A percentile compares a stretch with the other conserved stretches of the same genome.
phyloP scores from a whole-genome alignment of 2,888 invertebrate species.

The Lordiphosa andalusiaca region DNA sequence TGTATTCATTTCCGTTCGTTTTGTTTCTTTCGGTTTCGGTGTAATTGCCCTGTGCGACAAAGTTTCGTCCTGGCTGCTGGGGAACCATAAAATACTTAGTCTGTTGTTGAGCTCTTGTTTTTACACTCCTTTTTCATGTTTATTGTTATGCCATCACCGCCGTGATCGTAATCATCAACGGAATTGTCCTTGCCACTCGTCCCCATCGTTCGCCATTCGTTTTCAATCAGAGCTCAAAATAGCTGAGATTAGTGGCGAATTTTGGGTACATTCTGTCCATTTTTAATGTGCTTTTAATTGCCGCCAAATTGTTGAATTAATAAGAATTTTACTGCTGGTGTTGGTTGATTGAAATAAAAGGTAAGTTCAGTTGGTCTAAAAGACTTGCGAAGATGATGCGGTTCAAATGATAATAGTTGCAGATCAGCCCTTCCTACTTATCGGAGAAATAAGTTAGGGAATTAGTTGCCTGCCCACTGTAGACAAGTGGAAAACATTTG shows the following conservation, averaged over 20 bases:
- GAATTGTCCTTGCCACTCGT: slow-evolving; percentile 28
- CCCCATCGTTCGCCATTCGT: slow-evolving; percentile 11
- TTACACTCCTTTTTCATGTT: slow-evolving; percentile 58
- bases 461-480: no score
- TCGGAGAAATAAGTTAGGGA: no score
- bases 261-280: slow-evolving; percentile 24
- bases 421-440: no score
- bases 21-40: slow-evolving; percentile 25
- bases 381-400: no score
- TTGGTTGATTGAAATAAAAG: slow-evolving; percentile 6
- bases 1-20: slow-evolving; percentile 18
- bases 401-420: no score
- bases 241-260: slow-evolving; percentile 32
- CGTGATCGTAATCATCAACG: slow-evolving; percentile 32
- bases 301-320: slow-evolving; percentile 24
- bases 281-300: slow-evolving; percentile 34
- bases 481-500: no score
- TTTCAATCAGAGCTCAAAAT: slow-evolving; percentile 46
- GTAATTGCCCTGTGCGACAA: slow-evolving; percentile 60
- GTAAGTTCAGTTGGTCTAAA: no score
- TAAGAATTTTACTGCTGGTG: slow-evolving; percentile 16
- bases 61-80: slow-evolving; percentile 54
- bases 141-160: slow-evolving; percentile 57
- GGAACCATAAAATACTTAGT: slow-evolving; percentile 57
- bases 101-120: slow-evolving; percentile 40